phyloP scores from a whole-genome alignment of 1,140 invertebrate genomes.

The Magallana gigas region DNA sequence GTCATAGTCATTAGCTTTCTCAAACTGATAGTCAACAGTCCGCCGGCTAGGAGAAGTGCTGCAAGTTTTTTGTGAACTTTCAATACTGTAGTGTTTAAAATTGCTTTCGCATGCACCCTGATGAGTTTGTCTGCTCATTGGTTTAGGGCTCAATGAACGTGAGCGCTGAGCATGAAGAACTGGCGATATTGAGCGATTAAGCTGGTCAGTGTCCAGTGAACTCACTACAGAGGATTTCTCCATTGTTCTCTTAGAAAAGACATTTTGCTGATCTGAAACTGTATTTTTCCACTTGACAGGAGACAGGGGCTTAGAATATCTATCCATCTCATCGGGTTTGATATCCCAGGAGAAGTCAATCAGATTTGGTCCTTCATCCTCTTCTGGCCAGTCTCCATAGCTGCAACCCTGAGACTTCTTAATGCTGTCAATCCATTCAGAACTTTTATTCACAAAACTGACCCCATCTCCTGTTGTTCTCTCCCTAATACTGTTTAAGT shows the following conservation, averaged over 20 bases:
- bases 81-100: neutral
- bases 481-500: neutral
- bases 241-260: neutral
- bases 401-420: constrained; percentile 9
- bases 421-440: constrained; percentile 2
- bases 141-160: neutral
- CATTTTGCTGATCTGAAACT: constrained; percentile 1
- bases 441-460: constrained; percentile 4
- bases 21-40: neutral
- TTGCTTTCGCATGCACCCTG: neutral
- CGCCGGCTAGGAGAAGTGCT: neutral
- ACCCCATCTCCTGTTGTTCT: constrained; percentile 1
- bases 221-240: constrained; percentile 9
- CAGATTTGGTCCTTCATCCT: constrained; percentile 13
- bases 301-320: neutral
- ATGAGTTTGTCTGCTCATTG: neutral
- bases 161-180: constrained; percentile 6
- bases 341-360: constrained; percentile 37
- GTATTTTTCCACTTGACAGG: neutral
- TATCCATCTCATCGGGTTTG: neutral
- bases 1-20: neutral
- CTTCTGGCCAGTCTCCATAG: constrained; percentile 42
- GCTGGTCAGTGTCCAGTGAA: neutral
- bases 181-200: neutral
- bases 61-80: neutral